Evolutionary conservation across 2,797 vertebrate species (phyloP), one percentile per base, ranked within the genome.

Genomic region (Silurus lanzhouensis): DNA sequence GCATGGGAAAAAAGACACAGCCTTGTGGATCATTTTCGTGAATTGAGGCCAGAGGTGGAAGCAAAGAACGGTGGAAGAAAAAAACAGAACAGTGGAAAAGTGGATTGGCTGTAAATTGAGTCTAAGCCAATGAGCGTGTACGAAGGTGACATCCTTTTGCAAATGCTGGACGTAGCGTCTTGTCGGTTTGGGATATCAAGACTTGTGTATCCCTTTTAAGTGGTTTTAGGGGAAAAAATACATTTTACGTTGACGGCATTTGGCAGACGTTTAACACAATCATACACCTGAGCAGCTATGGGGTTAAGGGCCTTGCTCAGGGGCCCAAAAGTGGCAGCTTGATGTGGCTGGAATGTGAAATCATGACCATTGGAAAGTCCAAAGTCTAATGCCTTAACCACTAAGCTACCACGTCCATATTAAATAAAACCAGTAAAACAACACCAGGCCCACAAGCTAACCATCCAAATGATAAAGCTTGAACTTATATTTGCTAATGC

Each of bases 11-110:
- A 86, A 87, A 87, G 88, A 88, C 86, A 90, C 20, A 88, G 89
- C 86, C 89, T 84, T 80, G 55, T 89, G 88, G 91, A 89, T 94
- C 93, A 95, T 95, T 93, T 93, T 83, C 79, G 52, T 82, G 83
- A 66, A 86, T 81, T 84, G 85, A 27, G 71, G 85, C 64, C 64
- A 83, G 74, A 88, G 88, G 80, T 76, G 81, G 63, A 14, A 22
- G 74, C 8, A 38, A 64, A 88, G 38, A 38, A 38, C 38, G 3
- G 38, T 38, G 38, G 38, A 38, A n/a, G 6, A 14, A 46, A 72
- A 48, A n/a, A 14, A n/a, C 14, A 46, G 74, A 85, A 80, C 55
- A 31, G 70, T 70, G 78, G 83, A 20, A 78, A 78, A 87, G 46
- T 25, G 48, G 78, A 74, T 6, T 27, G 31, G 57, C 84, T 72